phyloP scores from a whole-genome alignment of 2,113 vertebrate genomes.

The Pardalotus punctatus region DNA sequence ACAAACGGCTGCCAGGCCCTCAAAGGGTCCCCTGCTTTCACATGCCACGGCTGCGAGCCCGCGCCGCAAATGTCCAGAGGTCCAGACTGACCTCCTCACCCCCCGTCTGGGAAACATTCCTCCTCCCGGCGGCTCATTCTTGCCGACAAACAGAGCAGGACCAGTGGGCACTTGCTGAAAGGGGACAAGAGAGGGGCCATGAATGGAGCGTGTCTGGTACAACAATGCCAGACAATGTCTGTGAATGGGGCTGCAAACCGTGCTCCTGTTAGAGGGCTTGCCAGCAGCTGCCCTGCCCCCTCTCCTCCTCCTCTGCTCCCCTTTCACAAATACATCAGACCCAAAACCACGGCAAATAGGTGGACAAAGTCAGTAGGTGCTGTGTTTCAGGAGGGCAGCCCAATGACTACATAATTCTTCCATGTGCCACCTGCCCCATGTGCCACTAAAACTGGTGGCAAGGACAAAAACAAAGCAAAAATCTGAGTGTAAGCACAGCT shows the following conservation, averaged over 20 bases:
- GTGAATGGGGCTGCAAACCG: conserved; percentile 2
- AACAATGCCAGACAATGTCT: conserved; percentile 38
- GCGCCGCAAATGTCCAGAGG: conserved; percentile 80
- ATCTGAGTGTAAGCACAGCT: fast-evolving
- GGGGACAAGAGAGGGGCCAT: not conserved
- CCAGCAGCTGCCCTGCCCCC: conserved; percentile 38
- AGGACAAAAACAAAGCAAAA: not conserved
- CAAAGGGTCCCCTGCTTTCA: conserved; percentile 60
- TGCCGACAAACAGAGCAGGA: conserved; percentile 70
- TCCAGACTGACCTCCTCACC: conserved; percentile 83
- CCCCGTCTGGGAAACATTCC: conserved; percentile 72
- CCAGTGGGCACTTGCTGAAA: conserved; percentile 46
- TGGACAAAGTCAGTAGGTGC: not conserved
- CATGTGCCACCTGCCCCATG: fast-evolving
- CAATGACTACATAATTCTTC: fast-evolving
- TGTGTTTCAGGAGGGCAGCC: not conserved
- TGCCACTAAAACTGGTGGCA: not conserved
- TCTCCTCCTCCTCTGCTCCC: not conserved
- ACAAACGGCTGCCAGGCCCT: conserved; percentile 8
- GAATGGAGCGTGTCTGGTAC: conserved; percentile 48
- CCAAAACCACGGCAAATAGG: not conserved
- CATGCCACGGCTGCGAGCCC: conserved; percentile 68
- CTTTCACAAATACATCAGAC: not conserved
- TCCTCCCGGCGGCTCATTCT: conserved; percentile 40
- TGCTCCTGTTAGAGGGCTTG: conserved; percentile 24